phyloP scores from a whole-genome alignment of 2,797 vertebrate species.

The Sparus aurata region DNA sequence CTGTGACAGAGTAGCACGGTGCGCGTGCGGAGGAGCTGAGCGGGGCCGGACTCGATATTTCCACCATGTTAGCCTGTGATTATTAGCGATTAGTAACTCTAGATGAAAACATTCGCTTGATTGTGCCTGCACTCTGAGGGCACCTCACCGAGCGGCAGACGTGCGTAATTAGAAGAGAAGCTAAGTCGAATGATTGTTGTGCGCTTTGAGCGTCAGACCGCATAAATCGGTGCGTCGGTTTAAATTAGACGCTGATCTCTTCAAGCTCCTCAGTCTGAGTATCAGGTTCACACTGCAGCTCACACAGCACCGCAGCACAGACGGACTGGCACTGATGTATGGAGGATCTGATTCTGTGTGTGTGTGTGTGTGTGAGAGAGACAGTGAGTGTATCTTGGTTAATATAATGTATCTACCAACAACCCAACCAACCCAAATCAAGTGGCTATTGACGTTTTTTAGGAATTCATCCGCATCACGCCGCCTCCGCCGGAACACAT shows the following conservation, averaged over 20 bases:
- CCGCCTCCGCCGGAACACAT: no score
- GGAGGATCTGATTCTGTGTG: slow-evolving; percentile 9
- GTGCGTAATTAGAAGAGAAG: slow-evolving; percentile 69
- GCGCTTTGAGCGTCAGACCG: slow-evolving; percentile 70
- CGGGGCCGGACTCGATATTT: slow-evolving; percentile 57
- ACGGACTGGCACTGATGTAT: slow-evolving; percentile 26
- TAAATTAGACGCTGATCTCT: slow-evolving; percentile 77
- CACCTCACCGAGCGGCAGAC: slow-evolving; percentile 45
- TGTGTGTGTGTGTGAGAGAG: slow-evolving; percentile 4
- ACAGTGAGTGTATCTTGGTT: background rate
- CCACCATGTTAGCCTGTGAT: slow-evolving; percentile 69
- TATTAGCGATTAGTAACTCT: slow-evolving; percentile 73
- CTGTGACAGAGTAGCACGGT: background rate
- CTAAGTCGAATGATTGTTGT: slow-evolving; percentile 74
- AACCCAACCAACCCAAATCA: no score
- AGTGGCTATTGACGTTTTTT: no score
- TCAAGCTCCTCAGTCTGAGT: slow-evolving; percentile 59
- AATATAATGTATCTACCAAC: no score
- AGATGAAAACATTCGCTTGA: slow-evolving; percentile 73
- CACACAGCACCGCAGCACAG: slow-evolving; percentile 48
- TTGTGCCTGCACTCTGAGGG: slow-evolving; percentile 53
- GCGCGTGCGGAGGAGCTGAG: slow-evolving; percentile 24
- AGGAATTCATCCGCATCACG: no score
- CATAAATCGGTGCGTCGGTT: slow-evolving; percentile 74
- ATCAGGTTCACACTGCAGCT: slow-evolving; percentile 77